Percentiles rank a stretch among this genome's conserved stretches.
Evolutionary conservation across 2,888 invertebrate genomes (phyloP).

Genomic region (Meghimatium bilineatum): DNA sequence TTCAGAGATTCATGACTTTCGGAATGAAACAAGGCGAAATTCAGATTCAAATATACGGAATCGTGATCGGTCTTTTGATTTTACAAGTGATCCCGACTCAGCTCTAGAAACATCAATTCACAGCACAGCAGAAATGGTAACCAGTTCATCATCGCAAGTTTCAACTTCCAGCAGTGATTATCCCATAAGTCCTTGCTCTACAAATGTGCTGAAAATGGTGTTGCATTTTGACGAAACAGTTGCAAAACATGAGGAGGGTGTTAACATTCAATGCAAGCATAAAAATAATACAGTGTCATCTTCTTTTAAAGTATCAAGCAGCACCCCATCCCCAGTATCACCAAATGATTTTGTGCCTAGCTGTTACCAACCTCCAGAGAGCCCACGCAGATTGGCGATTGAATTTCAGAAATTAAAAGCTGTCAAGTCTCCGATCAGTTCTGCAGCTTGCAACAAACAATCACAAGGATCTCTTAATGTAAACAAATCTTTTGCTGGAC

Average conservation of each 20-base stretch:
- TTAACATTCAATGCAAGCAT: neutral
- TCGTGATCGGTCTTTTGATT: slow-evolving; percentile 37
- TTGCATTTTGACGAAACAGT: slow-evolving; percentile 62
- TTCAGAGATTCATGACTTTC: neutral
- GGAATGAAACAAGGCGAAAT: neutral
- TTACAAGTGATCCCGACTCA: slow-evolving; percentile 40
- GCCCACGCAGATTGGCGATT: slow-evolving; percentile 40
- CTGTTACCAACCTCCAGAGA: slow-evolving; percentile 39
- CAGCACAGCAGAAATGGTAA: slow-evolving; percentile 43
- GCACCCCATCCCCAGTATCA: slow-evolving; percentile 11
- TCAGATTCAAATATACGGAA: neutral
- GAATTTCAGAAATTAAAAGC: slow-evolving; percentile 37
- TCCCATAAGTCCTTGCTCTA: slow-evolving; percentile 53
- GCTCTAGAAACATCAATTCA: slow-evolving; percentile 41
- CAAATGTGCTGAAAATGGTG: slow-evolving; percentile 63
- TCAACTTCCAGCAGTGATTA: slow-evolving; percentile 52
- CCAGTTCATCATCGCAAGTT: slow-evolving; percentile 41
- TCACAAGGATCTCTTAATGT: slow-evolving; percentile 8
- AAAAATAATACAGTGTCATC: slow-evolving; percentile 25
- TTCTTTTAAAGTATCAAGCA: slow-evolving; percentile 9
- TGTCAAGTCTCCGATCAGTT: neutral
- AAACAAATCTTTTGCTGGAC: neutral
- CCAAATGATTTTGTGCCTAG: slow-evolving; percentile 43
- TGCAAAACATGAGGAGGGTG: slow-evolving; percentile 49
- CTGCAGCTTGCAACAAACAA: neutral